Percentiles rank a stretch among this genome's conserved stretches.
These are phyloP conservation scores for Lepidotrigona ventralis DNA, from an alignment of 1,140 invertebrate species.

Conservation along the genomic window DNA sequence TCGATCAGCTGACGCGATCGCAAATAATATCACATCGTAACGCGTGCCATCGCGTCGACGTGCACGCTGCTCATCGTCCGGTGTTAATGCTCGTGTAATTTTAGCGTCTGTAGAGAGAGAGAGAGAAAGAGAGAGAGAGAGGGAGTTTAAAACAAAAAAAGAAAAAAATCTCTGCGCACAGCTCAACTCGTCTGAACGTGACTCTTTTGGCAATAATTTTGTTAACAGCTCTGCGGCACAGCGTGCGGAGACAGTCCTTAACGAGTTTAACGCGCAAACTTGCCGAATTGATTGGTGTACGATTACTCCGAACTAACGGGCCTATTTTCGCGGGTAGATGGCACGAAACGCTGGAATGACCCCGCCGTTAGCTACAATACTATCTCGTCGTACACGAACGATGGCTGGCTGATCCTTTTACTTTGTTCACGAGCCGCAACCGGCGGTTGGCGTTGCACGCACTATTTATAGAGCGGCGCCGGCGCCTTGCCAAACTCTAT, in stretches of 20 bases:
- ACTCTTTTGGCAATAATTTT: background rate
- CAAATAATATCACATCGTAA: constrained; percentile 51
- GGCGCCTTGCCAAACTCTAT: constrained; percentile 69
- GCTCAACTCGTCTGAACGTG: background rate
- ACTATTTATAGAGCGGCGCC: constrained; percentile 72
- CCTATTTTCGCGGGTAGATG: background rate
- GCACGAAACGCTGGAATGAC: constrained; percentile 28
- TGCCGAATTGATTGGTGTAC: constrained; percentile 4
- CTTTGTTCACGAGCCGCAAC: constrained; percentile 44
- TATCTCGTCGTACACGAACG: constrained; percentile 15
- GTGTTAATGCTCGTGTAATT: constrained; percentile 21
- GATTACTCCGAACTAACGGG: constrained; percentile 7
- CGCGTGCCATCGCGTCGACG: constrained; percentile 44
- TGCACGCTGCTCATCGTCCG: constrained; percentile 9
- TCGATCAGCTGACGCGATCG: constrained; percentile 51
- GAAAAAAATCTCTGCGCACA: constrained; percentile 47
- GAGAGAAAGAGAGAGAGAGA: no score
- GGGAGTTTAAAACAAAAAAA: background rate
- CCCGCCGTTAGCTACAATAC: constrained; percentile 28
- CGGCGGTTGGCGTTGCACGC: constrained; percentile 50
- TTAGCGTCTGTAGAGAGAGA: background rate
- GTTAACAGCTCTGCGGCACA: background rate
- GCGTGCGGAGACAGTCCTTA: background rate
- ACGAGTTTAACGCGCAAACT: background rate
- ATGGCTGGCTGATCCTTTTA: constrained; percentile 41